Evolutionary conservation across 1,140 invertebrate species (phyloP), one percentile per base, ranked within the genome.

Genomic region (Trichoplusia ni): DNA sequence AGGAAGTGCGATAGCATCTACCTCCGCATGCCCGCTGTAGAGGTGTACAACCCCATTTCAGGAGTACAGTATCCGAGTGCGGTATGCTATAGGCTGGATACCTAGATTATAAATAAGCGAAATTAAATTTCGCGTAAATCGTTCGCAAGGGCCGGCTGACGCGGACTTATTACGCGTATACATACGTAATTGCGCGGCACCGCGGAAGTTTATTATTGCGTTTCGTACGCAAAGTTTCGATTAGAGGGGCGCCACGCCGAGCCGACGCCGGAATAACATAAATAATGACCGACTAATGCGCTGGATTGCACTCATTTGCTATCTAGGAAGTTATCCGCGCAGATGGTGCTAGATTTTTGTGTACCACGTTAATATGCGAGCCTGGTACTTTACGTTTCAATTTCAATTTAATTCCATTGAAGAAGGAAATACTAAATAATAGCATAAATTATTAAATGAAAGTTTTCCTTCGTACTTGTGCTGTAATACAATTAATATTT

Each of bases 181-280:
- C 65, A 66, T 59, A 67, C 67, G 53, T 51, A 81, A 77, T 81
- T 77, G 70, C 74, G 70, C 47, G 38, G 31, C 64, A 73, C 73
- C 71, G 73, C 73, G 79, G 77, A 82, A 84, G 75, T 79, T 77
- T 77, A 83, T 81, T 81, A 80, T 69, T 68, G 66, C 71, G 54
- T 77, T 73, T 67, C 67, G 64, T 78, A 67, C 73, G 72, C 64
- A 70, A 76, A 77, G 54, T 76, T 83, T 80, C 70, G 74, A 75
- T 80, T 79, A 74, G 67, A 75, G 74, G 44, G 65, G 63, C 71
- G 54, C 65, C 40, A 59, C 11, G 56, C 46, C 47, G 54, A 40
- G 59, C 49, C 60, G 67, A 40, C 64, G 62, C 21, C 70, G 69
- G 69, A 80, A 78, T 82, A 74, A 79, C 64, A 77, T 78, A 77